Base-by-base conservation (phyloP, 1,140 invertebrate species). In the Drosophila mojavensis region DNA sequence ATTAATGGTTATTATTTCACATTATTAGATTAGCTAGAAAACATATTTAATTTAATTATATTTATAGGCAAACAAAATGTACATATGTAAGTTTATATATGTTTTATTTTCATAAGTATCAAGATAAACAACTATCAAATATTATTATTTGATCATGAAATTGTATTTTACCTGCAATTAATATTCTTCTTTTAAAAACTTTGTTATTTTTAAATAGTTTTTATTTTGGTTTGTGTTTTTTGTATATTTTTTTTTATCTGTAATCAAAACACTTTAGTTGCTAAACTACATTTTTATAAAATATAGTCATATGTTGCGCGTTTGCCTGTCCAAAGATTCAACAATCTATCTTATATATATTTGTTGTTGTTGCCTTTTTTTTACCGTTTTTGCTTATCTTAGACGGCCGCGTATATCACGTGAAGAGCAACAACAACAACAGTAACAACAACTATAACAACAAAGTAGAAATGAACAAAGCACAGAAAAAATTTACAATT, bases 321-420 rank as follows among this genome's bases (percentile, higher is more conserved):
- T 47, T 47, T 28, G 51, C 60, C 30, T 73, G 69, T 72, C 63
- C 54, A 48, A 60, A n/a, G 41, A 47, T 24, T 62, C 60, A 50
- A 56, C 63, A 71, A 58, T 66, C 75, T 68, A 53, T 81, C 50
- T 72, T 51, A 30, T 28, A 26, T 39, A 39, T 4, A 54, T 78
- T 50, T 24, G 20, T 45, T 41, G 11, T 53, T 48, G 5, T 11
- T 43, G 26, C 60, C 43, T 58, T 15, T 75, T 75, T 78, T 65
- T 48, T 62, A 61, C 58, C 53, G 59, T 75, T 75, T 39, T 71
- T 69, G 54, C 75, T 81, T 75, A 83, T 79, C 78, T 73, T 66
- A 68, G 36, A 45, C 68, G 67, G 59, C n/a, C 68, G 60, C 54
- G 55, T 64, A 60, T 63, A 74, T 88, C 79, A 80, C 73, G 73